These are phyloP conservation scores for Hylaeus volcanicus DNA, from an alignment of 1,140 invertebrate genomes.

Conservation along the genomic window DNA sequence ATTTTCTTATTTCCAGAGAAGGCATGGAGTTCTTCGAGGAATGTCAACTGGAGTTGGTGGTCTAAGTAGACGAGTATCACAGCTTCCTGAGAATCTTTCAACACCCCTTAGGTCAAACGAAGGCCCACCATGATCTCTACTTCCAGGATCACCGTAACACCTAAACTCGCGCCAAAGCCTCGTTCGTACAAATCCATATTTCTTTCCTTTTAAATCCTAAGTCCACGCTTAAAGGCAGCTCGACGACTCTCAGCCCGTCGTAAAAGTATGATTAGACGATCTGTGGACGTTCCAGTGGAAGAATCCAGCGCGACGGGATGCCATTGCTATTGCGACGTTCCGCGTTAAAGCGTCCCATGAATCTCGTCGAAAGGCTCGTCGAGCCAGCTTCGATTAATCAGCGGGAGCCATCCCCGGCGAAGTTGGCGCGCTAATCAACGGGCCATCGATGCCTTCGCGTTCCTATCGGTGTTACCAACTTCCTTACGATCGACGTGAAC, in stretches of 20 bases:
- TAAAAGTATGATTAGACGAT: not conserved
- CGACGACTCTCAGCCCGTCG: not conserved
- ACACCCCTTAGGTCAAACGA: too few species aligned
- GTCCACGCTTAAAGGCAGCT: not conserved
- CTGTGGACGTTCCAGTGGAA: not conserved
- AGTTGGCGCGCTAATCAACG: slow-evolving; percentile 41
- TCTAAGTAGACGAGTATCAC: too few species aligned
- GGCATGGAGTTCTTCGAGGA: too few species aligned
- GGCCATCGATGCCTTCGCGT: slow-evolving; percentile 18
- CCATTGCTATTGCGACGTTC: not conserved
- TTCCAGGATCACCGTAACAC: too few species aligned
- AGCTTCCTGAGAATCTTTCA: too few species aligned
- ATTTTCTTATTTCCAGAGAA: too few species aligned
- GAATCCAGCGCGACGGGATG: not conserved
- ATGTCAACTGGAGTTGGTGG: too few species aligned
- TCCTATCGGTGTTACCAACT: slow-evolving; percentile 38
- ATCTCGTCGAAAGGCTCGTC: slow-evolving; percentile 26
- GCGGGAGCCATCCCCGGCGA: slow-evolving; percentile 13
- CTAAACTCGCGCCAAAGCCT: too few species aligned
- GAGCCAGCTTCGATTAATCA: not conserved
- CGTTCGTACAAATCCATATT: too few species aligned
- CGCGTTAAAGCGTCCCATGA: slow-evolving; percentile 5
- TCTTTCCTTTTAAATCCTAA: too few species aligned
- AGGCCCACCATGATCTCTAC: too few species aligned
- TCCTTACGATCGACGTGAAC: slow-evolving; percentile 47